Base-by-base conservation (phyloP, 2,113 vertebrate genomes). In the Eubucco bourcierii region DNA sequence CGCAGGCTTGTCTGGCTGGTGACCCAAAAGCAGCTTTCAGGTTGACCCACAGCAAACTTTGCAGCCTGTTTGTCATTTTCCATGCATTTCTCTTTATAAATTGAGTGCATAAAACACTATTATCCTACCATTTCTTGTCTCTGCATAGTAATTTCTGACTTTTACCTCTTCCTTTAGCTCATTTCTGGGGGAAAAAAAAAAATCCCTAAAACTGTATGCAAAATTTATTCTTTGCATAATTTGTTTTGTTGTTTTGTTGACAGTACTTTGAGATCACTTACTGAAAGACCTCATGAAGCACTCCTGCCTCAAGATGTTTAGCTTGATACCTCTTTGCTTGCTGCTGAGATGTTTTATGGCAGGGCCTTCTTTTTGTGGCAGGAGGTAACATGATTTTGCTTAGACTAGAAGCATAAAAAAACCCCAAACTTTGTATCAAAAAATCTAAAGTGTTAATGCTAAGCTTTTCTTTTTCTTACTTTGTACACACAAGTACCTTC, bases 31-130 rank as follows among this genome's bases (percentile, higher is more conserved):
- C 47, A 53, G 19, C 17, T 84, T 64, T 46, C 60, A 19, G 16
- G 19, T 61, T 34, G 50, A 68, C 15, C 33, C 6, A 15, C 19
- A 29, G 10, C 23, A 87, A 75, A 41, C 13, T 71, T 55, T 53
- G 21, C 58, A 66, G 10, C 23, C 7, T 60, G 13, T 33, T 92
- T 5, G 21, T 71, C 25, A 7, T 60, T 75, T 90, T 71, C 55
- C 11, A 15, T 9, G 13, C 1, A 4, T 44, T 78, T 87, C n/a
- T 76, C 8, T 75, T 68, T 47, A 71, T 52, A 68, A 71, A 58
- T 25, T 14, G 0, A 4, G 52, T 41, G 3, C 11, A 6, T 24
- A 72, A 84, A 80, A 10, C 3, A 13, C 6, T 2, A 1, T 10
- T 4, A 19, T 71, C 29, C 15, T 4, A n/a, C 20, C 4, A 2